phyloP scores from a whole-genome alignment of 2,113 vertebrate species.

The Edolisoma coerulescens region DNA sequence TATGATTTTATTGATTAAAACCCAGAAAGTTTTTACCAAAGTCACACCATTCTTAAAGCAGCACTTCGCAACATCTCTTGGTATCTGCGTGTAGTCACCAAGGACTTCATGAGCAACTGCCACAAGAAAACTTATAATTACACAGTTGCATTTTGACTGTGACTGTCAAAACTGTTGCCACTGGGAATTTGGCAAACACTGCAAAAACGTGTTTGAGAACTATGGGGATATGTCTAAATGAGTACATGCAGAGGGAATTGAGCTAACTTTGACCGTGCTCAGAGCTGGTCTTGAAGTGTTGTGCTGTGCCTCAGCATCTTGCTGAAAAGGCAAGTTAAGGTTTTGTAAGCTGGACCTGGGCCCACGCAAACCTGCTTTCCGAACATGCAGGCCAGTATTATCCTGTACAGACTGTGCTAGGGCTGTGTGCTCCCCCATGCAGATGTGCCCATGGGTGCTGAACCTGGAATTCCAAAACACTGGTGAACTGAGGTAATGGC shows the following conservation, averaged over 20 bases:
- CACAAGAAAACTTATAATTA: neutral
- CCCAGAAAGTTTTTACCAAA: neutral
- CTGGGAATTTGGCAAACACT: constrained; percentile 19
- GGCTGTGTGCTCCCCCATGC: neutral
- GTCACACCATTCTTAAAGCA: neutral
- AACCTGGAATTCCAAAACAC: neutral
- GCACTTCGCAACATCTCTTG: neutral
- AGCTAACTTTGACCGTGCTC: neutral
- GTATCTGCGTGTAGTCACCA: neutral
- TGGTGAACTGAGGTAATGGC: rapidly evolving
- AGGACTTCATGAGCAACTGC: neutral
- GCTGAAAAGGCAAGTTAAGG: neutral
- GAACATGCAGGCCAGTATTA: neutral
- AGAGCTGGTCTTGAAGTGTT: neutral
- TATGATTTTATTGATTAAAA: neutral
- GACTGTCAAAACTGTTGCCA: constrained; percentile 14
- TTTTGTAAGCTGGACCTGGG: neutral
- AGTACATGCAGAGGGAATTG: neutral
- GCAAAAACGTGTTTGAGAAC: neutral
- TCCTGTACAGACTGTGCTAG: neutral
- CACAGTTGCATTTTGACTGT: constrained; percentile 34
- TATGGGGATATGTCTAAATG: neutral
- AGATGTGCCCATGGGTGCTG: neutral
- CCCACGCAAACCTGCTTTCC: neutral
- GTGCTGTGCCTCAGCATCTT: neutral